Percentiles rank a stretch among this genome's conserved stretches.
These are phyloP conservation scores for Melipona bicolor DNA, from an alignment of 2,888 invertebrate species.

Conservation along the genomic window DNA sequence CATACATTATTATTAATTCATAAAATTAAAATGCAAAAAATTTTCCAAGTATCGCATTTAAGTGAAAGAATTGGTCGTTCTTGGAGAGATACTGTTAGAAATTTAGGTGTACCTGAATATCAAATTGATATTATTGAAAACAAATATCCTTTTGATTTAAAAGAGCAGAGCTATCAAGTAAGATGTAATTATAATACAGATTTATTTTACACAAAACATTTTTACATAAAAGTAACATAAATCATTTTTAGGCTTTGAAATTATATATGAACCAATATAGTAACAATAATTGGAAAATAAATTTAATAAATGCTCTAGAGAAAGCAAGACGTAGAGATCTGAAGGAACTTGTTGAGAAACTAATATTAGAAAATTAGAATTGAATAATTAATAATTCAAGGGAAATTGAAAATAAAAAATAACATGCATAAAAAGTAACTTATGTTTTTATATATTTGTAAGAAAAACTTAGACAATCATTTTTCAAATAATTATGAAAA, in stretches of 20 bases:
- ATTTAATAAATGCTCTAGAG: conserved; percentile 76
- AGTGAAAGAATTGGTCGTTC: conserved; percentile 75
- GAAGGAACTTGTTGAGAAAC: conserved; percentile 67
- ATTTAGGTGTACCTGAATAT: conserved; percentile 74
- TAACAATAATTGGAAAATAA: conserved; percentile 71
- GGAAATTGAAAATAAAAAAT: conserved; percentile 27
- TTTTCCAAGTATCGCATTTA: conserved; percentile 72
- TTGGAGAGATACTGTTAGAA: conserved; percentile 79
- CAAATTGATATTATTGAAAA: conserved; percentile 76
- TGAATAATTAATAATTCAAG: background rate
- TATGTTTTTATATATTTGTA: conserved; percentile 47
- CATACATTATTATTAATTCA: background rate
- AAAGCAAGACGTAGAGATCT: conserved; percentile 78
- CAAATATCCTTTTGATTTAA: conserved; percentile 64
- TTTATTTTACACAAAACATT: conserved; percentile 24
- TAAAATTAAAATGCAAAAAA: conserved; percentile 16
- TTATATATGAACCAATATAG: conserved; percentile 70
- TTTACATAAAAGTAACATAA: conserved; percentile 30
- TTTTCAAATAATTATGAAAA: conserved; percentile 44
- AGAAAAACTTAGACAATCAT: conserved; percentile 50
- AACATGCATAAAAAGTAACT: conserved; percentile 32
- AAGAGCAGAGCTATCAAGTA: conserved; percentile 74
- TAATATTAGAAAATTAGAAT: conserved; percentile 48
- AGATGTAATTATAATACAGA: conserved; percentile 31
- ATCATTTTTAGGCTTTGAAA: conserved; percentile 73